Conservation (phyloP, 1,140 invertebrate genomes). For the Drosophila tani region DNA sequence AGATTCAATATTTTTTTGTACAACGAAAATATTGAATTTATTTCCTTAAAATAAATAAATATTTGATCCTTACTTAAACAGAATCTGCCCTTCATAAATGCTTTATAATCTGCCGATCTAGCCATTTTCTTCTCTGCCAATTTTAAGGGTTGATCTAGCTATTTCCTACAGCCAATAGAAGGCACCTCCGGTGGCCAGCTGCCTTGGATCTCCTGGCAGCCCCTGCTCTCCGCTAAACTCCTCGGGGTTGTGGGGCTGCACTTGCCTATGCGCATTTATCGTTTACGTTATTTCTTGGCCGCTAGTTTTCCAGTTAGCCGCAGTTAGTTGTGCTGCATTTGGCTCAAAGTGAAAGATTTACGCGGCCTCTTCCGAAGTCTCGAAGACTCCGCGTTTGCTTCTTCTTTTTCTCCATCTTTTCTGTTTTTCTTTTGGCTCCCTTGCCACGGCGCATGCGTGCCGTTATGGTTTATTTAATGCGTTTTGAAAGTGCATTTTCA, state of each 20-base stretch:
- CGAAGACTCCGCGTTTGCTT: conserved; percentile 10
- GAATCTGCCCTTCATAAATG: not conserved
- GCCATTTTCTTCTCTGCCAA: too few relatives aligned
- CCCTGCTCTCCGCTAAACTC: not conserved
- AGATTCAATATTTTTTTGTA: too few relatives aligned
- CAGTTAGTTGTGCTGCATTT: conserved; percentile 80
- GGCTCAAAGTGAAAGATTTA: conserved; percentile 83
- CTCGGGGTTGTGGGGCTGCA: conserved; percentile 55
- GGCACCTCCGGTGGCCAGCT: conserved; percentile 53
- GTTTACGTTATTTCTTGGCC: conserved; percentile 81
- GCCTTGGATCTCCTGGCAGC: conserved; percentile 21
- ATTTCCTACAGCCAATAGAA: too few relatives aligned
- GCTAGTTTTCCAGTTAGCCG: conserved; percentile 81
- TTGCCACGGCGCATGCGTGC: conserved; percentile 72
- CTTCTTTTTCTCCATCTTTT: not conserved
- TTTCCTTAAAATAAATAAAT: too few relatives aligned
- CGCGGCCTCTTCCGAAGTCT: conserved; percentile 59
- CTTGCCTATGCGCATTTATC: conserved; percentile 82
- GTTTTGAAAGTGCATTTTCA: conserved; percentile 85
- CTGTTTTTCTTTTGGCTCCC: conserved; percentile 11
- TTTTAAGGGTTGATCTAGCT: conserved; percentile 17
- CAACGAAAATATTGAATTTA: too few relatives aligned
- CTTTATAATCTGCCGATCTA: too few relatives aligned
- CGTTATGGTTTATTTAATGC: conserved; percentile 84
- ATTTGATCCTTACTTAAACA: not conserved